Percentiles rank a stretch among this genome's conserved stretches.
These are phyloP conservation scores for Bombus fervidus DNA, from an alignment of 1,140 invertebrate genomes.

Conservation along the genomic window DNA sequence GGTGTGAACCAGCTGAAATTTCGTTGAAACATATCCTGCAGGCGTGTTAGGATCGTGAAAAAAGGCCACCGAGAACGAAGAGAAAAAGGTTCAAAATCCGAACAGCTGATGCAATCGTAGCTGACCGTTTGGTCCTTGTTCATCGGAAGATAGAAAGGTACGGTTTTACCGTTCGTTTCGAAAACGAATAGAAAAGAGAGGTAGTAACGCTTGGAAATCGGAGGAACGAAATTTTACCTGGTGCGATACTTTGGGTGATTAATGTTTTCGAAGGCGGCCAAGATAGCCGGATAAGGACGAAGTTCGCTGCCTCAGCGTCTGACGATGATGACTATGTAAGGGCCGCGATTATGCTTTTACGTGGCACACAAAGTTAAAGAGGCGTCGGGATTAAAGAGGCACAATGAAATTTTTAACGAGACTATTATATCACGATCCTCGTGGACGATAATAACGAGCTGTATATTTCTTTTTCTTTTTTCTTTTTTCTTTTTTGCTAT, in stretches of 20 bases:
- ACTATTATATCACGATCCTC: background rate
- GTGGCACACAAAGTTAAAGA: conserved; percentile 20
- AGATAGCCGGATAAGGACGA: conserved; percentile 34
- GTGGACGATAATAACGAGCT: background rate
- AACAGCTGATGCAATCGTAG: conserved; percentile 16
- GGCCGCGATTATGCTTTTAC: conserved; percentile 15
- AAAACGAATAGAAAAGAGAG: too few species aligned
- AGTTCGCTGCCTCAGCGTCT: conserved; percentile 31
- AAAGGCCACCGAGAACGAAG: background rate
- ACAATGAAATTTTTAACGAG: conserved; percentile 35
- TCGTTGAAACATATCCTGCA: too few species aligned
- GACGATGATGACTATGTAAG: conserved; percentile 29
- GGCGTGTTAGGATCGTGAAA: background rate
- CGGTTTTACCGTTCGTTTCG: background rate
- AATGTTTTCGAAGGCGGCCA: conserved; percentile 33
- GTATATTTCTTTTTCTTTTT: too few species aligned
- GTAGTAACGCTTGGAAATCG: background rate
- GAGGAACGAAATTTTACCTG: background rate
- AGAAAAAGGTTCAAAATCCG: background rate
- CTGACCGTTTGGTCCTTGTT: background rate
- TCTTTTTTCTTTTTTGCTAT: too few species aligned
- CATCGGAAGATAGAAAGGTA: background rate
- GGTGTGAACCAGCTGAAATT: conserved; percentile 21
- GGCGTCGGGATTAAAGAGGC: background rate
- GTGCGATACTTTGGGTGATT: conserved; percentile 17